A percentile compares a stretch with the other conserved stretches of the same genome.
phyloP scores from a whole-genome alignment of 1,140 invertebrate genomes.

The Leptoteleia sp. region DNA sequence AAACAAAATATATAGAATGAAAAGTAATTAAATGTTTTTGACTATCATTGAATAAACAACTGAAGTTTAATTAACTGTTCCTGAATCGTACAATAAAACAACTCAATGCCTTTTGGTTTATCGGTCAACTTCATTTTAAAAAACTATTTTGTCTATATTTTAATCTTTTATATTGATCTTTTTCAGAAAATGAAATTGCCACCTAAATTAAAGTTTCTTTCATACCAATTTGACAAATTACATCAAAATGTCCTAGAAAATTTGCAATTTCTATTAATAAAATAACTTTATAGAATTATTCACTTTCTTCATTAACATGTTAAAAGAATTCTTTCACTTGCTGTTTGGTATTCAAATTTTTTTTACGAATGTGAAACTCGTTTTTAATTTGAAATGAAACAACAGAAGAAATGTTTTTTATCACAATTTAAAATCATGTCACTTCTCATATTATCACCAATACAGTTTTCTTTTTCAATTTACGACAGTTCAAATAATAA shows the following conservation, averaged over 20 bases:
- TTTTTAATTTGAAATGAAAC: slow-evolving; percentile 2
- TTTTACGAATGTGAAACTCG: no score
- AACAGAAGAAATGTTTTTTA: slow-evolving; percentile 1
- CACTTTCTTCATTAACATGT: no score
- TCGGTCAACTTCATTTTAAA: slow-evolving; percentile 36
- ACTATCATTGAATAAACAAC: no score
- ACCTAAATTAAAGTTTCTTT: slow-evolving; percentile 43
- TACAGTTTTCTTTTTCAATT: slow-evolving; percentile 22
- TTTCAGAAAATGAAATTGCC: slow-evolving; percentile 22
- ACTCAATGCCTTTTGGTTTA: slow-evolving; percentile 16
- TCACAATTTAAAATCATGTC: slow-evolving; percentile 11
- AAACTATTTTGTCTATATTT: slow-evolving; percentile 39
- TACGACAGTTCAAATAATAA: slow-evolving; percentile 23
- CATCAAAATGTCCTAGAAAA: slow-evolving; percentile 16
- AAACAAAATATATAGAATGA: slow-evolving; percentile 16
- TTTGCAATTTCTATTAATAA: slow-evolving; percentile 28
- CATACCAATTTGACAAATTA: slow-evolving; percentile 8
- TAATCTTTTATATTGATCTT: slow-evolving; percentile 41
- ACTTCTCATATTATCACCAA: neutral
- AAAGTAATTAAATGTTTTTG: slow-evolving; percentile 15
- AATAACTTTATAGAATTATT: no score
- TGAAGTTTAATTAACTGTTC: slow-evolving; percentile 31
- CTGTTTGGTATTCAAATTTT: no score
- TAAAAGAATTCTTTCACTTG: no score
- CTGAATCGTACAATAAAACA: slow-evolving; percentile 13